A percentile compares a stretch with the other conserved stretches of the same genome.
Evolutionary conservation across 2,888 invertebrate species (phyloP).

Genomic region (Prosopocoilus inquinatus): DNA sequence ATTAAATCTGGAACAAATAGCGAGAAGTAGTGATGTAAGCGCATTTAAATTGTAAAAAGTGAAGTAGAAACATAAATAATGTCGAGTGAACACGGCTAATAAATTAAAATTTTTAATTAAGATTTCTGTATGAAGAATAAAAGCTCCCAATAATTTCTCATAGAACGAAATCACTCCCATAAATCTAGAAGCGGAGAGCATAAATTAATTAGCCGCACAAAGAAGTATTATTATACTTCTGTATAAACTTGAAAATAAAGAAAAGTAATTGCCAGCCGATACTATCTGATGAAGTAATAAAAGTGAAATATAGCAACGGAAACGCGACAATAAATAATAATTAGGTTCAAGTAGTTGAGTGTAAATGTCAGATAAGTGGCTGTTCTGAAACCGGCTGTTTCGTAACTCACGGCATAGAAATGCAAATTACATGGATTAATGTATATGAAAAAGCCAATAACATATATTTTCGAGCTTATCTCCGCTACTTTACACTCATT

Average conservation of each 20-base stretch:
- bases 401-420: conserved; percentile 38
- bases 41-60: neutral
- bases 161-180: conserved; percentile 13
- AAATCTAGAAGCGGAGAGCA: conserved; percentile 6
- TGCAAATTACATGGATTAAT: conserved; percentile 40
- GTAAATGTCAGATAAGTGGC: conserved; percentile 47
- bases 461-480: conserved; percentile 34
- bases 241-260: conserved; percentile 1
- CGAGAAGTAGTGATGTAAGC: too few species aligned
- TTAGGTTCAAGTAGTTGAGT: conserved; percentile 46
- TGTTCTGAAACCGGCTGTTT: conserved; percentile 39
- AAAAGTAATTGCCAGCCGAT: conserved; percentile 3
- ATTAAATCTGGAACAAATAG: too few species aligned
- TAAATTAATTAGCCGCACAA: conserved; percentile 2
- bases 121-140: conserved; percentile 16
- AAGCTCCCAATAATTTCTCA: conserved; percentile 21
- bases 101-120: conserved; percentile 21
- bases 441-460: conserved; percentile 34
- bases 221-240: neutral
- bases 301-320: conserved; percentile 39
- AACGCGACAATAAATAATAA: conserved; percentile 47
- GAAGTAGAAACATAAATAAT: conserved; percentile 10
- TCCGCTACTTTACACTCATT: conserved; percentile 34
- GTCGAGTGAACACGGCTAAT: conserved; percentile 7
- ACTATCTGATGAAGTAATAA: conserved; percentile 43